Evolutionary conservation across 2,113 vertebrate species (phyloP).

Genomic region (Nestor notabilis): DNA sequence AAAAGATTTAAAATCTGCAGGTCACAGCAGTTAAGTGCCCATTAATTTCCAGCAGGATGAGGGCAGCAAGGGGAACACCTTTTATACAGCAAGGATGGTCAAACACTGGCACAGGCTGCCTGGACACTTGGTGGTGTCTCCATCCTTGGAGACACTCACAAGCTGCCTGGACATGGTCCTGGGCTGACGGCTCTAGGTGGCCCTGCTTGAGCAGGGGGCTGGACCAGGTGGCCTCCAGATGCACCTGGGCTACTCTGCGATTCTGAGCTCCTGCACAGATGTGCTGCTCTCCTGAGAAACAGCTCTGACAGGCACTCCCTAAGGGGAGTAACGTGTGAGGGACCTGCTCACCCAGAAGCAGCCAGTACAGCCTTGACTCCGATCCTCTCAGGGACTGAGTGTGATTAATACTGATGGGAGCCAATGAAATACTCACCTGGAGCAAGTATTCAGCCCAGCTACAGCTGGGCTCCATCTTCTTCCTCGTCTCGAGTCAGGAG

Average conservation of each 20-base stretch:
- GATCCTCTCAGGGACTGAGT: background rate
- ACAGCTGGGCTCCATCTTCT: background rate
- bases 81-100: background rate
- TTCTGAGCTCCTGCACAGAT: background rate
- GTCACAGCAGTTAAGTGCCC: background rate
- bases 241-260: background rate
- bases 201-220: background rate
- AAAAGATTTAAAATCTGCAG: background rate
- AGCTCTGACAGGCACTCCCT: background rate
- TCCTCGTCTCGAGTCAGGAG: background rate
- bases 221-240: background rate
- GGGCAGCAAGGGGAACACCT: background rate
- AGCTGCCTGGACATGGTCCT: background rate
- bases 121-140: background rate
- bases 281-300: background rate
- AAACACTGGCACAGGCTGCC: background rate
- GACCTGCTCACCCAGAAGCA: background rate
- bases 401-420: background rate
- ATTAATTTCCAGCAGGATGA: background rate
- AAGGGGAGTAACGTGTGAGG: fast-evolving
- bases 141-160: background rate
- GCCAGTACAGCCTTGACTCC: background rate
- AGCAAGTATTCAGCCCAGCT: background rate
- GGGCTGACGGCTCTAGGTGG: background rate
- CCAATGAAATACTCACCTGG: background rate